Base-by-base conservation (phyloP, 2,797 vertebrate genomes). In the Pangasius krempfi region DNA sequence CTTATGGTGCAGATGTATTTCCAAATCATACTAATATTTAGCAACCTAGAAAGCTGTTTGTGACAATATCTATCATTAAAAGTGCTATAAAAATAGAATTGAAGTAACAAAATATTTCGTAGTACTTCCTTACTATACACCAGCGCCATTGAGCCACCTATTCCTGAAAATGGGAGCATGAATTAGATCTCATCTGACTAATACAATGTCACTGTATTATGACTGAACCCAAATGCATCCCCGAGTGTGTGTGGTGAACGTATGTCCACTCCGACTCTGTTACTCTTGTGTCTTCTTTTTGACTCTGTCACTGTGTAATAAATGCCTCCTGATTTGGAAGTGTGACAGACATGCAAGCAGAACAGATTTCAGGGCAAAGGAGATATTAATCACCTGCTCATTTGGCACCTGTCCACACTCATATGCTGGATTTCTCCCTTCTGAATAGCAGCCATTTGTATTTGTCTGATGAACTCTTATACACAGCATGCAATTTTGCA, bases 341-440 rank as follows among this genome's bases (percentile, higher is more conserved):
- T 68, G 7, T 50, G 82, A 64, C 58, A 66, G 44, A 68, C 30
- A 68, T 16, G 9, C 16, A 12, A 68, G 62, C 62, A 33, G 82
- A 68, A 66, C 82, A 84, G 40, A 66, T 84, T 84, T 84, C 82
- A 52, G 44, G 16, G 44, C 58, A 84, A 68, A 68, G n/a, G 2
- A 84, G 40, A 68, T 50, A 66, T 66, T 84, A 66, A 84, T 66
- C 60, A 52, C 62, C 40, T 66, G 27, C 82, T 68, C 44, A 52
- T 84, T 84, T 84, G 82, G 82, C 82, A 1, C 62, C 25, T 68
- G 64, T 68, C 44, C 82, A 84, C 44, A 52, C 44, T 68, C 82
- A 66, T 30, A 50, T 62, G 80, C 58, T 68, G 81, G 44, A 84
- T 64, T 47, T 66, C 40, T 66, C 81, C 81, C 81, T 84, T 62